A percentile compares a stretch with the other conserved stretches of the same genome.
Evolutionary conservation across 2,888 invertebrate species (phyloP).

Genomic region (Noctua comes): DNA sequence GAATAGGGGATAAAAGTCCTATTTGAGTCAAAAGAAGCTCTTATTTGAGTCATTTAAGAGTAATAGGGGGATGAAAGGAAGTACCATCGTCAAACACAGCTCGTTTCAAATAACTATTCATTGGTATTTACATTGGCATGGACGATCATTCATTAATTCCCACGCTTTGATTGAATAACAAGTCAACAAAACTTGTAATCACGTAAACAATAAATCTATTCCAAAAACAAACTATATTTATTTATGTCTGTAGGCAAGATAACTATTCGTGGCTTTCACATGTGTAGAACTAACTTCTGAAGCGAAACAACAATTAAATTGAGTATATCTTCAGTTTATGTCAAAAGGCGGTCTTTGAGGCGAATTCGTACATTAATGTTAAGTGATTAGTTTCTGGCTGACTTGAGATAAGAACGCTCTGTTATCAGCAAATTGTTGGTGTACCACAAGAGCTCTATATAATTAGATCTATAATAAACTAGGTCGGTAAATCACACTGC

Average conservation of each 20-base stretch:
- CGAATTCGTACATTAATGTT: constrained; percentile 13
- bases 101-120: background rate
- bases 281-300: constrained; percentile 13
- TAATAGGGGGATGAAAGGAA: background rate
- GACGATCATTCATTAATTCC: background rate
- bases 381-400: constrained; percentile 14
- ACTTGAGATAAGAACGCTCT: constrained; percentile 1
- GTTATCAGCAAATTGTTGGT: background rate
- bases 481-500: background rate
- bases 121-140: background rate
- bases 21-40: no score
- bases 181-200: background rate
- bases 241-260: constrained; percentile 3
- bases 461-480: background rate
- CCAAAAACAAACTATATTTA: background rate
- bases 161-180: background rate
- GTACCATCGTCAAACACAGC: background rate
- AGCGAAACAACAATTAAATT: constrained; percentile 33
- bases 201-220: constrained; percentile 14
- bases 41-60: no score
- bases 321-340: constrained; percentile 14
- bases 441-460: background rate
- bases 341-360: constrained; percentile 15
- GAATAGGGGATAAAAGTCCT: background rate
- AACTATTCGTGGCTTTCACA: constrained; percentile 6